Evolutionary conservation across 2,797 vertebrate genomes (phyloP).

Genomic region (Lophotriccus pileatus): DNA sequence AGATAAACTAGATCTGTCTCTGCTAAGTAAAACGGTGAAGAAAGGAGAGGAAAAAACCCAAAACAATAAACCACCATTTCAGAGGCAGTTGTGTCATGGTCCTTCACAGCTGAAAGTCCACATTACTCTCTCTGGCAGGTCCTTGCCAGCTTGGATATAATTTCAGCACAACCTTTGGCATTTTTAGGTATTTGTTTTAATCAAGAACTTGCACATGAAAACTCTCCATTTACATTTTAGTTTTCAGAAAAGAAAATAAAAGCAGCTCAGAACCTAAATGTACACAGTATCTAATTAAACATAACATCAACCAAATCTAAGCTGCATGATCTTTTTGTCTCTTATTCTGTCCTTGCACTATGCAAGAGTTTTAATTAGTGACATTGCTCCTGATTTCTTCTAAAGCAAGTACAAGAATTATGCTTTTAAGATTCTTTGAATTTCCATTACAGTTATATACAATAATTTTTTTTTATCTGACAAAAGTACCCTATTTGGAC

Average conservation of each 20-base stretch:
- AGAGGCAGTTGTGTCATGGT: neutral
- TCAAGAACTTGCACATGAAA: neutral
- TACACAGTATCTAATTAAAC: neutral
- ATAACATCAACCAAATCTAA: neutral
- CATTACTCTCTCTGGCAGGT: neutral
- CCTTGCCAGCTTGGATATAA: neutral
- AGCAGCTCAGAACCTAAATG: neutral
- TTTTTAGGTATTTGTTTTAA: neutral
- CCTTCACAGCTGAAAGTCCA: neutral
- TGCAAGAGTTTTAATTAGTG: neutral
- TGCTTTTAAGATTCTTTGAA: neutral
- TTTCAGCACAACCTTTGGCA: neutral
- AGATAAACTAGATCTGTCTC: neutral
- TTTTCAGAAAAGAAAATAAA: neutral
- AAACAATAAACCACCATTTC: neutral
- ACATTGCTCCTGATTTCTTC: neutral
- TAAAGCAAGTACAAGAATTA: neutral
- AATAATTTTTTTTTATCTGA: neutral
- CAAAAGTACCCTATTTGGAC: neutral
- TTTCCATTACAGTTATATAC: neutral
- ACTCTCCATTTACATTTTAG: neutral
- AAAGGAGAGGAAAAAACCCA: neutral
- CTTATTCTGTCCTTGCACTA: neutral
- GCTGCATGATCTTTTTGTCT: neutral
- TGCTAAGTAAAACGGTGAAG: neutral